Base-by-base conservation (phyloP, 2,113 vertebrate genomes). In the Stigmatopora argus region DNA sequence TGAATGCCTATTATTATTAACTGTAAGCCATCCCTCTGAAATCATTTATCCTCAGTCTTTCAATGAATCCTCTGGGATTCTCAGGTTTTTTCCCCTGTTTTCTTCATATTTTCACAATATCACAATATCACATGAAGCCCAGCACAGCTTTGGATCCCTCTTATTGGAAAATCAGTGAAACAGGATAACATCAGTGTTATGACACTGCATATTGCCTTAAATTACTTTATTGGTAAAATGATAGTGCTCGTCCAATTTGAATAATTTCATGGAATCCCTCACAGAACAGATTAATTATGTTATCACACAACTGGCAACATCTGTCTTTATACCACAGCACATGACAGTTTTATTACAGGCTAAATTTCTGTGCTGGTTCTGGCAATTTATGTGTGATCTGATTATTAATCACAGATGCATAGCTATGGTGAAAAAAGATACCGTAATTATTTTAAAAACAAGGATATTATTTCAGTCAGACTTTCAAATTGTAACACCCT, bases 281-380 rank as follows among this genome's bases (percentile, higher is more conserved):
- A 89, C 89, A 87, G 91, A 90, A 91, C 85, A 83, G 88, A 91
- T 92, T 92, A 92, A 92, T 92, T 92, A 92, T 92, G 90, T 92
- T 92, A 92, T 92, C 90, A 90, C 87, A 90, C 91, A 91, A 92
- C 89, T 91, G 83, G 89, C 88, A 92, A 92, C 91, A 92, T 92
- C 90, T 92, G 91, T 92, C 91, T 92, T 92, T 92, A 92, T 92
- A 91, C 85, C 84, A 78, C 84, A 89, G 89, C 91, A 91, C 90
- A 90, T 92, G 92, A 90, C 90, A 92, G 92, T 92, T 94, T 94
- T 93, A 93, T 94, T 93, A 91, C 90, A 89, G 88, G 88, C 87
- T 87, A 85, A 86, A 89, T 88, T 91, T 94, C 89, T 92, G 87
- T 92, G 87, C 84, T 91, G 90, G 87, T 91, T 92, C 89, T 86